phyloP scores from a whole-genome alignment of 1,140 invertebrate species.

The Carcinoscorpius rotundicauda region DNA sequence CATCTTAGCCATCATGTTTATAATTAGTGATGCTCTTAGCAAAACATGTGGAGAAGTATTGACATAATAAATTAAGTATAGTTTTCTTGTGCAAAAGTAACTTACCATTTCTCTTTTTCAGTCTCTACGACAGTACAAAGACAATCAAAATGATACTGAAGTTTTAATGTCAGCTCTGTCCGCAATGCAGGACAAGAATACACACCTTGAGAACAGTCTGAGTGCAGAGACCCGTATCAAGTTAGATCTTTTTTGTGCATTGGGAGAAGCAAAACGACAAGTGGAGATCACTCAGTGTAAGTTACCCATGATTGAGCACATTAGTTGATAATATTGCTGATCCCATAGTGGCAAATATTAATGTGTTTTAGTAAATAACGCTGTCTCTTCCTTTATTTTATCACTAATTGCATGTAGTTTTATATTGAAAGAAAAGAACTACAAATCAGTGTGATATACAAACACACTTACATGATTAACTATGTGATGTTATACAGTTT shows the following conservation, averaged over 20 bases:
- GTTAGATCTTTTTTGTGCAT: slow-evolving; percentile 87
- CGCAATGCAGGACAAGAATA: slow-evolving; percentile 73
- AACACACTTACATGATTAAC: no score
- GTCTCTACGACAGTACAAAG: slow-evolving; percentile 46
- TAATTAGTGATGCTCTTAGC: no score
- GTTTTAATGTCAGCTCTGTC: slow-evolving; percentile 64
- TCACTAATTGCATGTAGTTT: no score
- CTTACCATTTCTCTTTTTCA: slow-evolving; percentile 26
- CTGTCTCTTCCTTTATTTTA: no score
- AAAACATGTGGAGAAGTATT: no score
- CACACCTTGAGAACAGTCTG: slow-evolving; percentile 78
- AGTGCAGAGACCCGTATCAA: slow-evolving; percentile 92
- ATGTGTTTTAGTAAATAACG: no score
- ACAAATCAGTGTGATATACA: no score
- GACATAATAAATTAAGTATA: background rate
- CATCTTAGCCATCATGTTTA: no score
- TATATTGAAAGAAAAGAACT: no score
- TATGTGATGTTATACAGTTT: no score
- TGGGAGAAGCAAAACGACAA: slow-evolving; percentile 86
- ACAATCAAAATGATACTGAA: slow-evolving; percentile 60
- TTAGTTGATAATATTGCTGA: no score
- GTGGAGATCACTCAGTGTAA: slow-evolving; percentile 83
- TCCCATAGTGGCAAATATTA: no score
- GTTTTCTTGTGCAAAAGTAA: slow-evolving; percentile 9
- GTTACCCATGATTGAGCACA: slow-evolving; percentile 18